Base-by-base conservation (phyloP, 1,140 invertebrate genomes). In the Contarinia nasturtii region DNA sequence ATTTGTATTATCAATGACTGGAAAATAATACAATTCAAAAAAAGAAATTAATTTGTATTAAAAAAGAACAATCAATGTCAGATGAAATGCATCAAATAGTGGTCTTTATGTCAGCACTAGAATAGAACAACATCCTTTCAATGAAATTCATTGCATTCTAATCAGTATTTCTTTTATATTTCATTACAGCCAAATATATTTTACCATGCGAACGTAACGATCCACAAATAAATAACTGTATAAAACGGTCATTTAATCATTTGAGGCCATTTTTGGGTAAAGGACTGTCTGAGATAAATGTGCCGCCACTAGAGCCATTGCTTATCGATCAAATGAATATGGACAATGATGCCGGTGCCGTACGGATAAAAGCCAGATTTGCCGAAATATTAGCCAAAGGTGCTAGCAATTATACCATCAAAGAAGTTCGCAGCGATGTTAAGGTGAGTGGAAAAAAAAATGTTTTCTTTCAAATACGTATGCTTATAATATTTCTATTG, bases 221-320 rank as follows among this genome's bases (percentile, higher is more conserved):
- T 58, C 75, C 78, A 2, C 60, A 74, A 33, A 53, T 83, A 43
- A 79, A 83, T 53, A 51, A 53, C 2, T 83, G 80, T 55, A 75
- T 83, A 51, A 72, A 73, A 56, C 67, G 66, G 44, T 73, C 77
- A 0, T 80, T 83, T 61, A 79, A 79, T 53, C 79, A 82, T 57
- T 61, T 83, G 2, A 68, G 73, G 48, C 75, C 79, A 2, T 83
- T 81, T 56, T 63, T 83, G 33, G 64, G 75, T 3, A 64, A 68
- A 54, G 82, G 82, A 45, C 72, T 85, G 15, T 57, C 68, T 0
- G 81, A 83, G 44, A 61, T 86, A 34, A 67, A 75, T 2, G 68
- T 86, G 14, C 80, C 79, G 1, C 70, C 77, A 1, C 76, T 84
- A 48, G 82, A 84, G 51, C 82, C 81, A 0, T 57, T 84, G 48